Evolutionary conservation across 2,888 invertebrate species (phyloP).

Genomic region (Troilus luridus): DNA sequence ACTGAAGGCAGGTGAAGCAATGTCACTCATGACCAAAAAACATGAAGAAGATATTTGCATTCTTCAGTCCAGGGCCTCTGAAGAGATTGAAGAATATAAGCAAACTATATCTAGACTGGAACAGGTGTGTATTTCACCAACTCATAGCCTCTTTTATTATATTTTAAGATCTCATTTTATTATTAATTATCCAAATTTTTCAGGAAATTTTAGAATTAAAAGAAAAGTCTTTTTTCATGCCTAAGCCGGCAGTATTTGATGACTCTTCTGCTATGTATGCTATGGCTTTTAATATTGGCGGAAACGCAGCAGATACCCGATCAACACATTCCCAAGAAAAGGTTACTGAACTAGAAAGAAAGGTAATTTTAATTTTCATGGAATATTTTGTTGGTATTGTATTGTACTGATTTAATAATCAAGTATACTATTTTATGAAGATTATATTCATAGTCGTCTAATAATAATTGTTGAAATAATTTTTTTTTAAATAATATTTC

Average conservation of each 20-base stretch:
- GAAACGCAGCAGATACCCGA: constrained; percentile 64
- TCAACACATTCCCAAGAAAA: constrained; percentile 8
- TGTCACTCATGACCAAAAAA: constrained; percentile 80
- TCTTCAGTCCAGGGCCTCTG: not conserved
- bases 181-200: not conserved
- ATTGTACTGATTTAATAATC: not conserved
- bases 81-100: constrained; percentile 44
- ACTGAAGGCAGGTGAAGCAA: constrained; percentile 87
- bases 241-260: constrained; percentile 66
- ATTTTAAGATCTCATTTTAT: not conserved
- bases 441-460: too few species aligned
- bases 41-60: constrained; percentile 70
- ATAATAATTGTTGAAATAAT: too few species aligned
- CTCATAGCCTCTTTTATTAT: not conserved
- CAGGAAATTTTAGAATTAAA: constrained; percentile 59
- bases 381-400: not conserved
- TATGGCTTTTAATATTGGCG: constrained; percentile 63
- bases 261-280: constrained; percentile 64
- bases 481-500: too few species aligned
- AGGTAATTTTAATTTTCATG: constrained; percentile 31
- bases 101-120: constrained; percentile 54
- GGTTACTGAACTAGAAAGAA: constrained; percentile 25
- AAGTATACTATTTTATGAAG: too few species aligned
- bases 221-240: constrained; percentile 56
- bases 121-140: constrained; percentile 40